These are phyloP conservation scores for Drosophila sp. DNA, from an alignment of 1,140 invertebrate species.

Conservation along the genomic window DNA sequence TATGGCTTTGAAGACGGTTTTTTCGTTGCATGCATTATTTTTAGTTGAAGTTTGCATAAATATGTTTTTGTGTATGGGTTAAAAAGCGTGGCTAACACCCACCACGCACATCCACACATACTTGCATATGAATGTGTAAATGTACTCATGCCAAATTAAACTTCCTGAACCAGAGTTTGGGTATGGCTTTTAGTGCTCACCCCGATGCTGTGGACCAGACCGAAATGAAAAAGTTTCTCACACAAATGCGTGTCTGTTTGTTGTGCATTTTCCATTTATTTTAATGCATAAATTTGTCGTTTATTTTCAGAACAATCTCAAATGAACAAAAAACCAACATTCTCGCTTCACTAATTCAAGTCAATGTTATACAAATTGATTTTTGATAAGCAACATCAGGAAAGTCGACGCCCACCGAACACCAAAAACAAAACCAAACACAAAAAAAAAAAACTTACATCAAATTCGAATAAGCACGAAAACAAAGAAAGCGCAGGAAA, in stretches of 20 bases:
- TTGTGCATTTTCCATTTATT: slow-evolving; percentile 54
- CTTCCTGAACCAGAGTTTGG: slow-evolving; percentile 62
- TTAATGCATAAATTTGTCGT: slow-evolving; percentile 68
- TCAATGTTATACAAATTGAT: slow-evolving; percentile 63
- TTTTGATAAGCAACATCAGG: slow-evolving; percentile 56
- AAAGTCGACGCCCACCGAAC: slow-evolving; percentile 16
- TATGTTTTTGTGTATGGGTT: slow-evolving; percentile 21
- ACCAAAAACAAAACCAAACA: slow-evolving; percentile 12
- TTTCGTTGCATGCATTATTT: slow-evolving; percentile 20
- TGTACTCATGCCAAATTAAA: slow-evolving; percentile 64
- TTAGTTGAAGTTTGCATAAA: slow-evolving; percentile 44
- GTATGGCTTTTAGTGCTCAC: slow-evolving; percentile 20
- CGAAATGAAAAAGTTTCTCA: slow-evolving; percentile 50
- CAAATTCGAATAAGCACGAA: slow-evolving; percentile 57
- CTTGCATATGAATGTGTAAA: neutral
- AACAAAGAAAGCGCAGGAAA: slow-evolving; percentile 32
- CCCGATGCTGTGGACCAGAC: neutral
- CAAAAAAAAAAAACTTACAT: slow-evolving; percentile 35
- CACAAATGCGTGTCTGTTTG: slow-evolving; percentile 35
- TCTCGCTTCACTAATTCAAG: slow-evolving; percentile 37
- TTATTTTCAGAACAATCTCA: neutral
- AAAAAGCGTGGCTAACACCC: slow-evolving; percentile 31
- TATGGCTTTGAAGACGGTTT: slow-evolving; percentile 42
- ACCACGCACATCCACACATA: neutral
- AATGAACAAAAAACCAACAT: slow-evolving; percentile 37